Percentiles rank a stretch among this genome's conserved stretches.
Evolutionary conservation across 2,797 vertebrate genomes (phyloP).

Genomic region (Chanos chanos): DNA sequence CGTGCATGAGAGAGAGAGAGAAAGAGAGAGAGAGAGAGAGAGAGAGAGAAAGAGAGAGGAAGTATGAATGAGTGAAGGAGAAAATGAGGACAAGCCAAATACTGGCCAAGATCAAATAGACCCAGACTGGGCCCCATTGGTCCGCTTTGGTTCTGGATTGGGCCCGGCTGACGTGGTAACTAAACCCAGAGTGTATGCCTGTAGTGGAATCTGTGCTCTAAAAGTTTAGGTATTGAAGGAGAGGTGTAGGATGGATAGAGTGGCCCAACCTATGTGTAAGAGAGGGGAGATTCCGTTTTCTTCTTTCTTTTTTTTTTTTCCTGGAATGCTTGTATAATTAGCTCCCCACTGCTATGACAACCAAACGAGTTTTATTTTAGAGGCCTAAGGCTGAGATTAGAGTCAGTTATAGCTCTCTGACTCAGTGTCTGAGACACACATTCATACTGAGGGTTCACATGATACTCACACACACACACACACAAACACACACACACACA

Average conservation of each 20-base stretch:
- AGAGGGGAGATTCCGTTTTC: too few species aligned
- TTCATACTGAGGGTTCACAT: slow-evolving; percentile 33
- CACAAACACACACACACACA: slow-evolving; percentile 14
- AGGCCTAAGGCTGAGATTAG: slow-evolving; percentile 42
- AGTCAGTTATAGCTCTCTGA: slow-evolving; percentile 52
- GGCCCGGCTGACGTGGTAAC: not conserved
- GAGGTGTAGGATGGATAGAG: too few species aligned
- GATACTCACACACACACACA: slow-evolving; percentile 9
- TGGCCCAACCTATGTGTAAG: slow-evolving; percentile 6
- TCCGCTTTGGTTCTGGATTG: slow-evolving; percentile 15
- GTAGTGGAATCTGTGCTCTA: too few species aligned
- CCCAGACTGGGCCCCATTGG: slow-evolving; percentile 48
- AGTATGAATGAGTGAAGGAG: slow-evolving; percentile 4
- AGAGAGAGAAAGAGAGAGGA: slow-evolving; percentile 43
- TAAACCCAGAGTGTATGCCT: not conserved
- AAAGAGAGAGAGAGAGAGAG: slow-evolving; percentile 18
- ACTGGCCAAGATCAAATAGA: slow-evolving; percentile 59
- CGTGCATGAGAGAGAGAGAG: slow-evolving; percentile 11
- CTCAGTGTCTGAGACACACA: slow-evolving; percentile 45
- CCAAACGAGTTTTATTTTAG: slow-evolving; percentile 48
- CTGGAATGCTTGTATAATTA: slow-evolving; percentile 55
- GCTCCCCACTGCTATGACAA: slow-evolving; percentile 53
- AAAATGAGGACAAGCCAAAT: slow-evolving; percentile 35
- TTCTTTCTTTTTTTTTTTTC: slow-evolving; percentile 49
- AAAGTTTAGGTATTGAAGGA: too few species aligned